Evolutionary conservation across 2,113 vertebrate genomes (phyloP), one percentile per base, ranked within the genome.

Genomic region (Diphyllodes magnificus): DNA sequence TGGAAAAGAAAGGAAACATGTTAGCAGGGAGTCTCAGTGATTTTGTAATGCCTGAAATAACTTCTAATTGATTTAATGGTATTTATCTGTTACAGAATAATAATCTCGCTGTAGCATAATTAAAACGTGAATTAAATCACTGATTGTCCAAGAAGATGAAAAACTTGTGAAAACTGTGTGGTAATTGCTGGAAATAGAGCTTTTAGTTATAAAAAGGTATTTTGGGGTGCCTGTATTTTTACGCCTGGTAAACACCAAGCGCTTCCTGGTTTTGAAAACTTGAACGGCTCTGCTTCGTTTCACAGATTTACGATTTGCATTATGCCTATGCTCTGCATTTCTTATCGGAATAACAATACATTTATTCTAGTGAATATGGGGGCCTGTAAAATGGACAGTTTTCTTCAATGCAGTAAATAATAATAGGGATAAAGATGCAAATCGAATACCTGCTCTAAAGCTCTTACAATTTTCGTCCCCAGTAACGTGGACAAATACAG

Each of bases 41-140:
- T 76, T 78, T 76, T 49, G 39, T 90, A 84, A 65, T 71, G 83
- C 92, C 69, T 88, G 83, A 75, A 95, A 88, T 86, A 84, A 60
- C 76, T 93, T 92, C 28, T 79, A 42, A 82, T 35, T 75, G 76
- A 69, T 69, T 86, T 66, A 31, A 90, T 86, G 76, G 53, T 96
- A 15, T 93, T 95, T 96, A 93, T 90, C 76, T 90, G 75, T 81
- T 90, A 68, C 22, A 4, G 72, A 88, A 83, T 68, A 77, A 83
- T 88, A 44, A 90, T 90, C 50, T 83, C 70, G 45, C 47, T 81
- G 60, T 88, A 93, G 64, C 57, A 6, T 86, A 93, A 93, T 90
- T 86, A 90, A 93, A 88, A 68, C 22, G 11, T 86, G 69, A 96
- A 92, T 92, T 86, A 92, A 94, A 90, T 82, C 28, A 33, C 23